Evolutionary conservation across 35 echinoderm and acorn worm species (phyloP).

Genomic region (Heliocidaris erythrogramma): DNA sequence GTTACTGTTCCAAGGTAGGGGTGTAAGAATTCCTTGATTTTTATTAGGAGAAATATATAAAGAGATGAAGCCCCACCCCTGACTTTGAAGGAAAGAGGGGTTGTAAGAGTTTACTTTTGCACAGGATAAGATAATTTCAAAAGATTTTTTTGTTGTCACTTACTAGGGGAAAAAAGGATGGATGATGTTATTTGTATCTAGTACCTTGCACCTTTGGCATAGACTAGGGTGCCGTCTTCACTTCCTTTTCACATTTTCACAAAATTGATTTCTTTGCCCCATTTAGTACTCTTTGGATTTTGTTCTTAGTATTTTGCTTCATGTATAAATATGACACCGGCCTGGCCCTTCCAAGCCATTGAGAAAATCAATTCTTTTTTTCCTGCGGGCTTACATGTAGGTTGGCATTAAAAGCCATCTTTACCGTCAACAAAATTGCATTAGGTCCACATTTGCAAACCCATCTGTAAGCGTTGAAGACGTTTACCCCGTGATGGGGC

Average conservation of each 20-base stretch:
- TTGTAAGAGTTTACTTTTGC: background rate
- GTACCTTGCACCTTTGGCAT: background rate
- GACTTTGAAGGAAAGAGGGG: too few relatives aligned
- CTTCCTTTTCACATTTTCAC: background rate
- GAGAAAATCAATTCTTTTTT: background rate
- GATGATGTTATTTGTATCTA: background rate
- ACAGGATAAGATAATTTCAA: too few relatives aligned
- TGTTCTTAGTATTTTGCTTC: background rate
- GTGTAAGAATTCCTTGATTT: background rate
- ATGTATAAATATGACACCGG: background rate
- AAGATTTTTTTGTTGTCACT: too few relatives aligned
- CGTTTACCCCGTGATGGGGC: background rate
- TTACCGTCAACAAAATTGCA: background rate
- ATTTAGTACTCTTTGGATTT: background rate
- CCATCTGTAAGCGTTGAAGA: background rate
- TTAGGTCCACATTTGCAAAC: background rate
- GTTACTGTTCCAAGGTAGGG: background rate
- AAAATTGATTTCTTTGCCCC: background rate
- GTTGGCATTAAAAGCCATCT: background rate
- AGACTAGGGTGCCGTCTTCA: background rate
- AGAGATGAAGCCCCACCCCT: too few relatives aligned
- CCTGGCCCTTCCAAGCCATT: background rate
- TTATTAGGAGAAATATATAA: background rate
- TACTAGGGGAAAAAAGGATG: too few relatives aligned
- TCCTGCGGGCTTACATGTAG: background rate